phyloP scores from a whole-genome alignment of 2,888 invertebrate species.

The Ormyrus labotus region DNA sequence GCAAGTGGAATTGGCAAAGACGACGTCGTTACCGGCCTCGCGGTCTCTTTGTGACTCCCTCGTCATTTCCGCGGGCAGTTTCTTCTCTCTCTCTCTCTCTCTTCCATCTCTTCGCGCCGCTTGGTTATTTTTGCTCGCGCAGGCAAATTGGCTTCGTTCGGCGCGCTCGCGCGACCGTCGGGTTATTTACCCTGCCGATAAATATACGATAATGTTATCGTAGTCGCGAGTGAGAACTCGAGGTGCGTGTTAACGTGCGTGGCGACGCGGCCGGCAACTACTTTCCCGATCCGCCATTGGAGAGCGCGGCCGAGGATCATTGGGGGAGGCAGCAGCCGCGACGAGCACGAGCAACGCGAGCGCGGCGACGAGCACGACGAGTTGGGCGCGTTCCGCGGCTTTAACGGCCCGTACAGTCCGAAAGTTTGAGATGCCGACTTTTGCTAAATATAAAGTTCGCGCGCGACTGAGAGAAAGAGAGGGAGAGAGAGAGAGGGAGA shows the following conservation, averaged over 20 bases:
- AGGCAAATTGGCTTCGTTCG: slow-evolving; percentile 61
- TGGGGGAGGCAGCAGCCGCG: slow-evolving; percentile 52
- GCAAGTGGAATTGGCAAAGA: slow-evolving; percentile 34
- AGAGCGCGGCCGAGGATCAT: neutral
- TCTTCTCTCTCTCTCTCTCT: slow-evolving; percentile 36
- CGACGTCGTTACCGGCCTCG: slow-evolving; percentile 34
- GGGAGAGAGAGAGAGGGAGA: slow-evolving; percentile 1
- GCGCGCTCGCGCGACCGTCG: slow-evolving; percentile 41
- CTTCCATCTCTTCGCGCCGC: neutral
- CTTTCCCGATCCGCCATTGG: slow-evolving; percentile 53
- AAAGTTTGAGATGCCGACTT: slow-evolving; percentile 62
- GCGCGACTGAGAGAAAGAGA: slow-evolving; percentile 14
- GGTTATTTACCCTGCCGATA: slow-evolving; percentile 67
- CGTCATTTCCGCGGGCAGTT: slow-evolving; percentile 46
- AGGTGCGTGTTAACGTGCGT: slow-evolving; percentile 35
- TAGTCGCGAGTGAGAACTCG: slow-evolving; percentile 36
- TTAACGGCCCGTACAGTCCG: slow-evolving; percentile 65
- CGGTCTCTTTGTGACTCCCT: slow-evolving; percentile 34
- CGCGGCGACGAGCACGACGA: slow-evolving; percentile 49
- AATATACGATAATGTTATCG: slow-evolving; percentile 70
- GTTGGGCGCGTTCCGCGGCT: slow-evolving; percentile 62
- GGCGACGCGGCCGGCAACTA: slow-evolving; percentile 54
- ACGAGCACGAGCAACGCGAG: slow-evolving; percentile 21
- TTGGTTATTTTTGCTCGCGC: slow-evolving; percentile 62
- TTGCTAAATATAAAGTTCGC: slow-evolving; percentile 63